These are phyloP conservation scores for Holothuria glaberrima DNA, from an alignment of 35 echinoderm and acorn worm genomes.

Conservation along the genomic window DNA sequence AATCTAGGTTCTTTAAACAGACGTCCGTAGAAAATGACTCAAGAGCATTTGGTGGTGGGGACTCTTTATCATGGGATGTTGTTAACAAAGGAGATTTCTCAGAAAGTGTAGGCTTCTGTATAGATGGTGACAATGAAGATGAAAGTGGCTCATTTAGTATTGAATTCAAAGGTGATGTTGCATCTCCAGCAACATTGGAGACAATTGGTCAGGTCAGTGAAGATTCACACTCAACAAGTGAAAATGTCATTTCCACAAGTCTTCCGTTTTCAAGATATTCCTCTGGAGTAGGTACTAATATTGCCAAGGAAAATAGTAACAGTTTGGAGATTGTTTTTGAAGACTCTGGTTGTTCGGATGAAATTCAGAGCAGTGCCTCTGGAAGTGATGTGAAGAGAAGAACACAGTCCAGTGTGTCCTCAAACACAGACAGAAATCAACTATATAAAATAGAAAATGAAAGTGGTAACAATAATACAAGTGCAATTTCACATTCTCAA, in stretches of 20 bases:
- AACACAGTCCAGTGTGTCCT: neutral
- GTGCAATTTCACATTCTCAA: conserved; percentile 39
- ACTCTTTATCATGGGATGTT: too few species aligned
- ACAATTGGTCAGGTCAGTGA: neutral
- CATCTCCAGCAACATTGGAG: neutral
- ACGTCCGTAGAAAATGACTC: conserved; percentile 28
- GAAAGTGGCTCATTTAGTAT: conserved; percentile 85
- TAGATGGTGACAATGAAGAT: conserved; percentile 21
- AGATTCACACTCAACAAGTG: conserved; percentile 12
- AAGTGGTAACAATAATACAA: neutral
- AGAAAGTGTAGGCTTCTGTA: too few species aligned
- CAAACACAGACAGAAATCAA: neutral
- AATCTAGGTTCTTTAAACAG: conserved; percentile 57
- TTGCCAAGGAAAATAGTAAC: conserved; percentile 10
- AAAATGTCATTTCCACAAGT: neutral
- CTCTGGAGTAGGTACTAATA: neutral
- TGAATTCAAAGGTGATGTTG: conserved; percentile 40
- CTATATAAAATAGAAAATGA: neutral
- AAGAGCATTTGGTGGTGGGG: conserved; percentile 3
- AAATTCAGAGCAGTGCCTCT: conserved; percentile 18
- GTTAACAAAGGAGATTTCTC: too few species aligned
- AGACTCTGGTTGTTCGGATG: conserved; percentile 31
- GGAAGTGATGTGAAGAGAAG: neutral
- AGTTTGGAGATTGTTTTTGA: conserved; percentile 77
- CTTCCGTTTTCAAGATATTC: conserved; percentile 71